Base-by-base conservation (phyloP, 2,113 vertebrate species). In the Corythoichthys haematopterus region DNA sequence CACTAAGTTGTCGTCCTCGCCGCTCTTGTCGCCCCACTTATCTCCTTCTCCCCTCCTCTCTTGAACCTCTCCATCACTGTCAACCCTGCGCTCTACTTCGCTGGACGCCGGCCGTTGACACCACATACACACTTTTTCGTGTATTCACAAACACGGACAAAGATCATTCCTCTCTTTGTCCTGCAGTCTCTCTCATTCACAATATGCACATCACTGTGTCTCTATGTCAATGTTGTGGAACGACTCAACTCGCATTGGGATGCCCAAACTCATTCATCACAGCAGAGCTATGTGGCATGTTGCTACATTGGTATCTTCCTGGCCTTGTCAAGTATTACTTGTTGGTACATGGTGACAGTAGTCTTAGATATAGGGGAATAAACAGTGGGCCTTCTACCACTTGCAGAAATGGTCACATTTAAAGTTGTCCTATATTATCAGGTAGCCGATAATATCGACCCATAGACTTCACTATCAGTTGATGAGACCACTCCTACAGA, bases 1-100 rank as follows among this genome's bases (percentile, higher is more conserved):
- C 83, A 80, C 81, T 70, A 79, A 78, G 78, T 84, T 80, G 77
- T 83, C 70, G 74, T 80, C 66, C 69, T 84, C 77, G 62, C 71
- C 70, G 58, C 75, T 81, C 76, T 77, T 60, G 76, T 75, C 79
- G 74, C 59, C 47, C 69, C 74, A 58, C 80, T 77, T 79, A 74
- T 79, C 70, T 81, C 64, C 68, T 76, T 69, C 64, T 66, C 75
- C 64, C 75, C 70, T 68, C 74, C 79, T 80, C 68, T 64, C 51
- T 66, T 65, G 74, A 80, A 86, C 79, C 80, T 69, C 82, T 90
- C 85, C 85, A 87, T 90, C 89, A 88, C 78, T 90, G 89, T 88
- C 86, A 80, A 59, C 76, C 20, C 64, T 57, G 59, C 11, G 66
- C 82, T 84, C 75, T 74, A 83, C 81, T 84, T 77, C 61, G 13